Conservation (phyloP, 2,797 vertebrate genomes). For the Melanotaenia parkinsoni region DNA sequence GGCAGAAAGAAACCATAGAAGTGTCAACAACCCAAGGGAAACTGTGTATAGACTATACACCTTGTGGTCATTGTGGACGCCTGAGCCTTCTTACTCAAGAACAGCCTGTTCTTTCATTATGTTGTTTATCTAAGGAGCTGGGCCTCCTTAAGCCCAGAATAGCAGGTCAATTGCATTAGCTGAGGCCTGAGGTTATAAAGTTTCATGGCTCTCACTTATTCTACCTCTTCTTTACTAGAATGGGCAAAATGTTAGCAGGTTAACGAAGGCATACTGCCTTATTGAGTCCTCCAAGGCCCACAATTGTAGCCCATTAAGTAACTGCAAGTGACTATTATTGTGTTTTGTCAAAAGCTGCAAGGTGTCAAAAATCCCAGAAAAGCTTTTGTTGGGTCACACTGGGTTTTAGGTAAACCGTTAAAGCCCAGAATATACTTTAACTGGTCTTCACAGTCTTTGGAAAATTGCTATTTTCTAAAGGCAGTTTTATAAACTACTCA, state of each 20-base stretch:
- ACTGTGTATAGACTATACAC: constrained; percentile 44
- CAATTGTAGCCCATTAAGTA: constrained; percentile 27
- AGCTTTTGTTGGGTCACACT: constrained; percentile 61
- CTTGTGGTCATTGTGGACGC: constrained; percentile 51
- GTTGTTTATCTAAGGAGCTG: constrained; percentile 80
- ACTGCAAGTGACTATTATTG: constrained; percentile 4
- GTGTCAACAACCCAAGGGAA: constrained; percentile 23
- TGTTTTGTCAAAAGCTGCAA: constrained; percentile 18
- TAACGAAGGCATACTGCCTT: constrained; percentile 45
- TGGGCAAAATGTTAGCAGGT: constrained; percentile 54
- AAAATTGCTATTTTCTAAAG: constrained; percentile 56
- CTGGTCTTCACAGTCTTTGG: constrained; percentile 47
- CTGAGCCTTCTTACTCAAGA: constrained; percentile 69
- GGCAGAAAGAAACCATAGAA: neutral
- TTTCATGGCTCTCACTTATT: constrained; percentile 63
- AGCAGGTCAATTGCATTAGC: constrained; percentile 83
- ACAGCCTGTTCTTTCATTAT: constrained; percentile 81
- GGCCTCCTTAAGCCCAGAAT: constrained; percentile 77
- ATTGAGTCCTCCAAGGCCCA: constrained; percentile 10
- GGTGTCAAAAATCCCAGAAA: constrained; percentile 46
- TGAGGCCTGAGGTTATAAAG: constrained; percentile 75
- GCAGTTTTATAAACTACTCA: constrained; percentile 58
- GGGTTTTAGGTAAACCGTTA: constrained; percentile 72
- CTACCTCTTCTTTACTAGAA: constrained; percentile 40
- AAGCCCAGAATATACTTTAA: constrained; percentile 57